phyloP scores from a whole-genome alignment of 1,140 invertebrate species.

The Heliconius himera region DNA sequence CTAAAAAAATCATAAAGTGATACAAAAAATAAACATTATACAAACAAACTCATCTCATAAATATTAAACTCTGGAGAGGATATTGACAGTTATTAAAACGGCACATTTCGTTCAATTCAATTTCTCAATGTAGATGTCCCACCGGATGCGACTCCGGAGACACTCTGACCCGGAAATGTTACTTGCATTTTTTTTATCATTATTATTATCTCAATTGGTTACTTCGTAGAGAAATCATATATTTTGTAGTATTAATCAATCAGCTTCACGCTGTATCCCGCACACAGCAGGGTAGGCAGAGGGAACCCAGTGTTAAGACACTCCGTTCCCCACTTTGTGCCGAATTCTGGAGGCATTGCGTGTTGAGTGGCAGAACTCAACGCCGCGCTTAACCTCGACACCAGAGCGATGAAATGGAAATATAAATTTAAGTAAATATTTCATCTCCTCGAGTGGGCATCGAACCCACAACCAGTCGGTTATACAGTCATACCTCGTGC shows the following conservation, averaged over 20 bases:
- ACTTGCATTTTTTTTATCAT: constrained; percentile 16
- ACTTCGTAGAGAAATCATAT: neutral
- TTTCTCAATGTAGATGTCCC: constrained; percentile 45
- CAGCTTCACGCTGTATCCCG: too few species aligned
- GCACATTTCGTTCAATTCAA: constrained; percentile 33
- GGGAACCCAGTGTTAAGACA: too few species aligned
- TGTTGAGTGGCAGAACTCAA: too few species aligned
- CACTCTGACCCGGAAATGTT: constrained; percentile 23
- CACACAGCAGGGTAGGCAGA: too few species aligned
- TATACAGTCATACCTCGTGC: too few species aligned
- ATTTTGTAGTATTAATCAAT: neutral
- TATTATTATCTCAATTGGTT: neutral
- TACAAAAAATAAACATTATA: constrained; percentile 9
- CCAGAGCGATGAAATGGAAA: too few species aligned
- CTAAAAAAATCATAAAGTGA: neutral
- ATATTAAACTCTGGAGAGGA: constrained; percentile 24
- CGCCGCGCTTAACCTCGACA: too few species aligned
- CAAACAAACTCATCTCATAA: constrained; percentile 22
- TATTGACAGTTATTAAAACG: constrained; percentile 32
- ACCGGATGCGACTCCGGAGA: constrained; percentile 15
- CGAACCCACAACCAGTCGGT: too few species aligned
- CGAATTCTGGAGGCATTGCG: too few species aligned
- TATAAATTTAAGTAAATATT: too few species aligned
- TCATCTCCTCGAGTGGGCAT: too few species aligned
- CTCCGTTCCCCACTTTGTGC: too few species aligned